Base-by-base conservation (phyloP, 2,113 vertebrate genomes). In the Pampusana beccarii region DNA sequence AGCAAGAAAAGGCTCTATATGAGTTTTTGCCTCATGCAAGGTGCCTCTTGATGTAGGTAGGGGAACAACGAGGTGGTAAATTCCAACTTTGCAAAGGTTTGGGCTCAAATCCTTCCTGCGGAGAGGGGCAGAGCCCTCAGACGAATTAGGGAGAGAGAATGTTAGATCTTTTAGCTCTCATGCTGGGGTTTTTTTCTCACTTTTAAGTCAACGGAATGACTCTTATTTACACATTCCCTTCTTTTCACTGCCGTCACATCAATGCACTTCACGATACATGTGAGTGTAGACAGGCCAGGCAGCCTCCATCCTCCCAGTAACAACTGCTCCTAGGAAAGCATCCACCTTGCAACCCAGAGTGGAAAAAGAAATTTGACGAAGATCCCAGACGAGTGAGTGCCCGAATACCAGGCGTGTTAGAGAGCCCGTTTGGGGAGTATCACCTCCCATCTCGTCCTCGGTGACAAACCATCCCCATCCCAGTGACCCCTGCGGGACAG, bases 281-380 rank as follows among this genome's bases (percentile, higher is more conserved):
- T 31, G 25, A 0, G 0, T 21, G 40, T 1, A 54, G 58, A 6
- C 19, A 74, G 5, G 29, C 42, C 44, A 16, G 78, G 64, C 74
- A 38, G 20, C 86, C 23, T 66, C 78, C 44, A 57, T 46, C 70
- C 42, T 92, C 56, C 80, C 79, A 92, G 60, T 1, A 64, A 80
- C 88, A 97, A 86, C 93, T 96, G 92, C 80, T 92, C 16, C 77
- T 36, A 54, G 72, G 44, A 61, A 58, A 90, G 18, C 61, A 61
- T 62, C 31, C 44, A 19, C 53, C 48, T 42, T 87, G 28, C 62
- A 80, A 0, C 20, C 31, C 82, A 71, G 80, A 53, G 11, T 73
- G 73, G 71, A 77, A 86, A 86, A 81, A 62, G 38, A 62, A 44
- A 73, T 64, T 95, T 94, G 81, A 77, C 72, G 58, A 50, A n/a